A percentile compares a stretch with the other conserved stretches of the same genome.
Conservation (phyloP, 2,797 vertebrate species). For the Apodemus agrarius region DNA sequence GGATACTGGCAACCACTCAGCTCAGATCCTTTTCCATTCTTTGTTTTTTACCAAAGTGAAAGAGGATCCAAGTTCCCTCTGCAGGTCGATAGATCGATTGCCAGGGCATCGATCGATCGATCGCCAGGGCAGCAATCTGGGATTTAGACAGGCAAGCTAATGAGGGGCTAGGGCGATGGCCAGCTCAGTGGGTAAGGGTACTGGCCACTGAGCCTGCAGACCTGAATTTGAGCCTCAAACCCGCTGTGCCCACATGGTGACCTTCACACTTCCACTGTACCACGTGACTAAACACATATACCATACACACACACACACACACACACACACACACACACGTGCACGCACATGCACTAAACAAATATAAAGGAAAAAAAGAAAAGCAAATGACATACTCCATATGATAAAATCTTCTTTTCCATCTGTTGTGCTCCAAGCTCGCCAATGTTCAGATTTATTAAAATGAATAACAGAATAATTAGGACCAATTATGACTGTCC, state of each 20-base stretch:
- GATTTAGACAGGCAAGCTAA: neutral
- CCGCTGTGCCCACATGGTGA: neutral
- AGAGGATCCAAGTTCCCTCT: neutral
- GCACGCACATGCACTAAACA: neutral
- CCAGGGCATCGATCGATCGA: too few relatives aligned
- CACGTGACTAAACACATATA: neutral
- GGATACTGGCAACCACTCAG: neutral
- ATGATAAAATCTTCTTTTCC: neutral
- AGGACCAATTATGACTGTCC: neutral
- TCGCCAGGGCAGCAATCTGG: neutral
- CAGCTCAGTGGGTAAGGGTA: neutral
- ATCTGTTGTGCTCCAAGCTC: neutral
- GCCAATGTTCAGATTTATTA: neutral
- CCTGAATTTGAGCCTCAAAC: neutral
- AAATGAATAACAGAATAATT: constrained; percentile 14
- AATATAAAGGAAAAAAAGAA: neutral
- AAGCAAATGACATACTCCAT: neutral
- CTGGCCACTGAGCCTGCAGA: neutral
- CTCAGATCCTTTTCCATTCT: neutral
- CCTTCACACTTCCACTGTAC: neutral
- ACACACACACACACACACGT: neutral
- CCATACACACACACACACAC: neutral
- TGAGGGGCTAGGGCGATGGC: neutral
- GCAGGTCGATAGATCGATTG: too few relatives aligned
- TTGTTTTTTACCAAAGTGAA: constrained; percentile 39